Base-by-base conservation (phyloP, 2,113 vertebrate genomes). In the Sula dactylatra region DNA sequence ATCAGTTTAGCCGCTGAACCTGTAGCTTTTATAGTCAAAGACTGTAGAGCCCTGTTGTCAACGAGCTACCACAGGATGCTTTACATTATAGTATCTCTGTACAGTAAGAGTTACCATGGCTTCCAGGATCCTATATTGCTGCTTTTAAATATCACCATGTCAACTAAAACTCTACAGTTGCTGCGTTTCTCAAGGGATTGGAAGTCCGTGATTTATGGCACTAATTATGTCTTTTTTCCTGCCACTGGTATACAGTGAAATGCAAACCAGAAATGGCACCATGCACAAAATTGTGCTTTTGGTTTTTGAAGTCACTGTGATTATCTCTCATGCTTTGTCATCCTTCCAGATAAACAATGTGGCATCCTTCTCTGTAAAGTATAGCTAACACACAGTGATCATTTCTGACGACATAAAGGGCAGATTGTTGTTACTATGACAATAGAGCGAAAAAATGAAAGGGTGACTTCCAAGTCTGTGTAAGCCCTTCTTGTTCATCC, bases 271-370 rank as follows among this genome's bases (percentile, higher is more conserved):
- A 95, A 93, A 84, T 56, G 21, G 72, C 10, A 85, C 7, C 21
- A 16, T 29, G 27, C 65, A 49, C 80, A 78, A 90, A 89, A 87
- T 67, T 21, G 27, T 5, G 7, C 67, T 90, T 82, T 24, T 54
- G 34, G 11, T 50, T 90, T 86, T 95, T 80, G 55, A 78, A 88
- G 61, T 45, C 54, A 9, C 24, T 32, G 0, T 3, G 5, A 55
- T 96, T 90, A 93, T 93, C 87, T 84, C 49, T 96, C 82, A 76
- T 78, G n/a, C 55, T 73, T 96, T 96, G 77, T 82, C 80, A 85
- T 83, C 54, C 59, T 96, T 84, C 45, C 54, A 94, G 74, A 91
- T 89, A 79, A 93, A 93, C 42, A 88, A 56, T 24, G 25, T 82
- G 50, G 52, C 93, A 97, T 91, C 52, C 59, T 82, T 91, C 76